Percentiles rank a stretch among this genome's conserved stretches.
phyloP scores from a whole-genome alignment of 2,888 invertebrate genomes.

The Luperina nickerlii region DNA sequence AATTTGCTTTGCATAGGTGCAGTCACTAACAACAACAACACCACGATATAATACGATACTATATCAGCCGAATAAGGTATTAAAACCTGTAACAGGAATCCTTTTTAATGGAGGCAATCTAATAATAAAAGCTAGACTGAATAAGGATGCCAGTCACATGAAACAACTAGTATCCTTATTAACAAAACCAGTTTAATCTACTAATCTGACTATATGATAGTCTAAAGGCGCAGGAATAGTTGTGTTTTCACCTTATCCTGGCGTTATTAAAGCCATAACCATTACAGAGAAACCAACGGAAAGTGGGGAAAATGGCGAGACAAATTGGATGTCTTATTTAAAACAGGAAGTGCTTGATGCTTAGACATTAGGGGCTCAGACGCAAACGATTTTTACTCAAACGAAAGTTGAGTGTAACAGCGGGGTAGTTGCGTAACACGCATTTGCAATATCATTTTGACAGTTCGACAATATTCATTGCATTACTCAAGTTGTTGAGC shows the following conservation, averaged over 20 bases:
- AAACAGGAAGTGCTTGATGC: slow-evolving; percentile 53
- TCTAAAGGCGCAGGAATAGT: slow-evolving; percentile 37
- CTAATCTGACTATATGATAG: slow-evolving; percentile 28
- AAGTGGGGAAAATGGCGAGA: slow-evolving; percentile 58
- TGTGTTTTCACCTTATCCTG: slow-evolving; percentile 43
- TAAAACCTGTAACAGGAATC: slow-evolving; percentile 13
- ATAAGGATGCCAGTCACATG: slow-evolving; percentile 35
- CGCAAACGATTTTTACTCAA: slow-evolving; percentile 32
- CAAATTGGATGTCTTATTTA: slow-evolving; percentile 65
- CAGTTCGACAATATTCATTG: too few relatives aligned
- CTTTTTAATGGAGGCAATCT: slow-evolving; percentile 8
- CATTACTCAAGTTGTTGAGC: not conserved
- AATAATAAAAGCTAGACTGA: slow-evolving; percentile 34
- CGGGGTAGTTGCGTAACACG: too few relatives aligned
- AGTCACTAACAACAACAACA: not conserved
- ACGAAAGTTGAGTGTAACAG: slow-evolving; percentile 5
- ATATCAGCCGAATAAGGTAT: slow-evolving; percentile 1
- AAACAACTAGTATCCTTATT: slow-evolving; percentile 22
- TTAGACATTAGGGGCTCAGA: slow-evolving; percentile 35
- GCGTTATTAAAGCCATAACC: slow-evolving; percentile 56
- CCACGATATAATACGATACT: not conserved
- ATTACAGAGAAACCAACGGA: slow-evolving; percentile 49
- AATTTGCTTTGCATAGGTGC: slow-evolving; percentile 46
- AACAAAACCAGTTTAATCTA: slow-evolving; percentile 51
- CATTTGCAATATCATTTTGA: too few relatives aligned